Conservation (phyloP, 2,113 vertebrate genomes). For the Sylvietta virens region DNA sequence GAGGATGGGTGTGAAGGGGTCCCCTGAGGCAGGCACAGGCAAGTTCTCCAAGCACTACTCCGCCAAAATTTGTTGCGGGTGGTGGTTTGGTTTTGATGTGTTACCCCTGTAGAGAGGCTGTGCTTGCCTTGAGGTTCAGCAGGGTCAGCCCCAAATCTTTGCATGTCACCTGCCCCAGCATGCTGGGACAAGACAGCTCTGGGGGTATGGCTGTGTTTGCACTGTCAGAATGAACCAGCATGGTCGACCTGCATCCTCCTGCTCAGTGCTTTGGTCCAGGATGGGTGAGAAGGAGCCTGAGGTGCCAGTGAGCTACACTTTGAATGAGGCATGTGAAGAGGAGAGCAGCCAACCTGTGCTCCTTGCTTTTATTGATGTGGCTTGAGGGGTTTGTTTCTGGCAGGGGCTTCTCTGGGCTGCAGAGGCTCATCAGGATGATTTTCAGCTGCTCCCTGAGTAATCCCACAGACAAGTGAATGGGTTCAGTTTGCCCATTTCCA, state of each 20-base stretch:
- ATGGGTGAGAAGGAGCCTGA: neutral
- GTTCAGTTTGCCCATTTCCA: neutral
- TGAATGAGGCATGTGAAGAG: neutral
- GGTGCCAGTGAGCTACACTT: fast-evolving
- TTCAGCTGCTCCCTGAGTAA: neutral
- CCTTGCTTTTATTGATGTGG: neutral
- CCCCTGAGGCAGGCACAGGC: neutral
- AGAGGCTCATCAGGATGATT: neutral
- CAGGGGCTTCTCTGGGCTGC: neutral
- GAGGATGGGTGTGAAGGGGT: neutral
- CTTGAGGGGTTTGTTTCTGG: neutral
- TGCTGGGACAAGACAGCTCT: neutral
- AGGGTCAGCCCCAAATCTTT: neutral
- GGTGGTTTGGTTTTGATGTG: neutral
- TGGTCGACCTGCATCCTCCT: neutral
- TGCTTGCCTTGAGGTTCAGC: neutral
- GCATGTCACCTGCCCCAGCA: neutral
- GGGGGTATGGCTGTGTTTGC: neutral
- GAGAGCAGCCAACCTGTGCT: neutral
- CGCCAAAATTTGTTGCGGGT: fast-evolving
- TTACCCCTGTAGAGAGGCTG: neutral
- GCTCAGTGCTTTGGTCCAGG: neutral
- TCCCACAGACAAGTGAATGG: neutral
- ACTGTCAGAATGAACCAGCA: fast-evolving
- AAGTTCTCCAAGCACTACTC: neutral